Evolutionary conservation across 2,113 vertebrate genomes (phyloP).

Genomic region (Erinaceus europaeus): DNA sequence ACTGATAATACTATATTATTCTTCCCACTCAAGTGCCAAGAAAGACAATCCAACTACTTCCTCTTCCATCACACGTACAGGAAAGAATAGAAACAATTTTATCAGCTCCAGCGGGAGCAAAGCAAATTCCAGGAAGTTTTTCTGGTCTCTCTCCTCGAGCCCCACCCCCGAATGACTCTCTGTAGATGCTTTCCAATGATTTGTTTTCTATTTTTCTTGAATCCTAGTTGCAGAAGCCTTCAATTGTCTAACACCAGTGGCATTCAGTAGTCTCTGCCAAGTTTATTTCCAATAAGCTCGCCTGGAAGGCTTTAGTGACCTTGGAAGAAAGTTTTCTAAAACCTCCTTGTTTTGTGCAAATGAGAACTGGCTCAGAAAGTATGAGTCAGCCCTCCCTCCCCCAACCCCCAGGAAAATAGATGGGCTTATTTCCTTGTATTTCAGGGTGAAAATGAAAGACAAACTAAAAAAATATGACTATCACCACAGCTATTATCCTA

Average conservation of each 20-base stretch:
- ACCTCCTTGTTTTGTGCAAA: conserved; percentile 32
- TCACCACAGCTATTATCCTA: neutral
- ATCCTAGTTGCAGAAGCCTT: conserved; percentile 43
- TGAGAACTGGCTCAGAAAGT: conserved; percentile 43
- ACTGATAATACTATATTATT: conserved; percentile 45
- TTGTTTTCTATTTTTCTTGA: conserved; percentile 56
- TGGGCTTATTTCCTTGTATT: conserved; percentile 37
- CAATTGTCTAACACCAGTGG: conserved; percentile 35
- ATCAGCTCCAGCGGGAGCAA: conserved; percentile 43
- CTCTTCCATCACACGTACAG: conserved; percentile 42
- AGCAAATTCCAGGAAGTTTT: conserved; percentile 53
- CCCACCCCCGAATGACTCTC: neutral
- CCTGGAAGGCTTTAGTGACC: conserved; percentile 41
- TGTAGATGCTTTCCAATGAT: conserved; percentile 38
- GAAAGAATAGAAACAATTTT: conserved; percentile 67
- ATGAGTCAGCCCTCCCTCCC: conserved; percentile 31
- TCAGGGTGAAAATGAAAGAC: neutral
- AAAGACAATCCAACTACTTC: conserved; percentile 49
- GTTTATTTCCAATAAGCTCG: conserved; percentile 31
- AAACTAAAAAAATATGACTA: neutral
- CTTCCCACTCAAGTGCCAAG: conserved; percentile 56
- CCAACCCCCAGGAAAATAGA: neutral
- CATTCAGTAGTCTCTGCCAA: conserved; percentile 53
- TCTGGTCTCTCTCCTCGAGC: no score
- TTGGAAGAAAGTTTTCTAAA: conserved; percentile 35